Evolutionary conservation across 92 coral and sea anemone species (phyloP).

Genomic region (Bergia puertoricense): DNA sequence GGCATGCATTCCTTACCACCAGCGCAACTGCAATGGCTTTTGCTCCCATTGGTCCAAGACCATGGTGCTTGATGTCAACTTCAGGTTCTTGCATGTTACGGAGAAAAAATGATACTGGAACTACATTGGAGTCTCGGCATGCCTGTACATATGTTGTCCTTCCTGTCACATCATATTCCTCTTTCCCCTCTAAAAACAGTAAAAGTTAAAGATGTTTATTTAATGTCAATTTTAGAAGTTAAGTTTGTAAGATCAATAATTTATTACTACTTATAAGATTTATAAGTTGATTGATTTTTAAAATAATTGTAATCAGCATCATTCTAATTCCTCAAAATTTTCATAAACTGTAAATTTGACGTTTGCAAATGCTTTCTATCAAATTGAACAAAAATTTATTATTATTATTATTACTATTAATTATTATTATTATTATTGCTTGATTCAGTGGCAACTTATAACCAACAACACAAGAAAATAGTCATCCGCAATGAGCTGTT

Average conservation of each 20-base stretch:
- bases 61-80: constrained; percentile 96
- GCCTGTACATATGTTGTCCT: constrained; percentile 94
- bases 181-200: constrained; percentile 81
- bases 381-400: too few species aligned
- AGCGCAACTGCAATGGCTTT: constrained; percentile 93
- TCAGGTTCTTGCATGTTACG: constrained; percentile 87
- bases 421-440: too few species aligned
- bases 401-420: too few species aligned
- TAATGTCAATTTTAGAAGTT: not conserved
- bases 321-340: too few species aligned
- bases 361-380: too few species aligned
- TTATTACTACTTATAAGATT: too few species aligned
- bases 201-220: not conserved
- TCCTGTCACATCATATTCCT: constrained; percentile 98
- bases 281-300: too few species aligned
- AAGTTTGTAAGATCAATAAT: too few species aligned
- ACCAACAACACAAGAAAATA: too few species aligned
- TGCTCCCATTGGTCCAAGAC: constrained; percentile 93
- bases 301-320: not conserved
- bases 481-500: too few species aligned
- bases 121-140: constrained; percentile 83
- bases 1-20: constrained; percentile 67
- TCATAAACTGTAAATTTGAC: too few species aligned
- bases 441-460: too few species aligned
- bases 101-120: constrained; percentile 92